phyloP scores from a whole-genome alignment of 2,113 vertebrate genomes.

The Ailurus styani region DNA sequence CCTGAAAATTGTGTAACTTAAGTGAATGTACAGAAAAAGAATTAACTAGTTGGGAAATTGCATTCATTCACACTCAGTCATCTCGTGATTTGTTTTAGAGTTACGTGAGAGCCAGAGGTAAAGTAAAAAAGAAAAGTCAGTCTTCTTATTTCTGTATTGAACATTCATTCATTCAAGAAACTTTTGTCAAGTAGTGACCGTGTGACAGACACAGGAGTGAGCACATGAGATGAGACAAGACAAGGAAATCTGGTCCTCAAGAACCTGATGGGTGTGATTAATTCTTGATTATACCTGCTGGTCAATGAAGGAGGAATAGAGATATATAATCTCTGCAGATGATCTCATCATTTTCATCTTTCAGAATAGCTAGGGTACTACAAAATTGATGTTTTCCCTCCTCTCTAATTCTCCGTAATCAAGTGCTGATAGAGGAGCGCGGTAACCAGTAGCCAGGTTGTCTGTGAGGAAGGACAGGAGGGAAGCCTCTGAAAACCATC shows the following conservation, averaged over 20 bases:
- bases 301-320: background rate
- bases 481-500: background rate
- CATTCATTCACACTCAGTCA: background rate
- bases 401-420: background rate
- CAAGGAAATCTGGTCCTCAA: background rate
- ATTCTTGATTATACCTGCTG: background rate
- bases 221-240: background rate
- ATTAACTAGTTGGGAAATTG: background rate
- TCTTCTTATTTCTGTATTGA: background rate
- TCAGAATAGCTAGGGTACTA: background rate
- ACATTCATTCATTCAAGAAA: background rate
- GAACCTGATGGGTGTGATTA: background rate
- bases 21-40: background rate
- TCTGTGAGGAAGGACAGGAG: background rate
- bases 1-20: background rate
- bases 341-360: background rate
- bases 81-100: background rate
- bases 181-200: background rate
- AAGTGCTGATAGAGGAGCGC: background rate
- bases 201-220: background rate
- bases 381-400: background rate
- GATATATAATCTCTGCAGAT: background rate
- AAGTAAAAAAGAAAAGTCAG: background rate
- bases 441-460: background rate
- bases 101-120: background rate